Conservation (phyloP, 64 coral and sea anemone species). For the Orbicella faveolata region DNA sequence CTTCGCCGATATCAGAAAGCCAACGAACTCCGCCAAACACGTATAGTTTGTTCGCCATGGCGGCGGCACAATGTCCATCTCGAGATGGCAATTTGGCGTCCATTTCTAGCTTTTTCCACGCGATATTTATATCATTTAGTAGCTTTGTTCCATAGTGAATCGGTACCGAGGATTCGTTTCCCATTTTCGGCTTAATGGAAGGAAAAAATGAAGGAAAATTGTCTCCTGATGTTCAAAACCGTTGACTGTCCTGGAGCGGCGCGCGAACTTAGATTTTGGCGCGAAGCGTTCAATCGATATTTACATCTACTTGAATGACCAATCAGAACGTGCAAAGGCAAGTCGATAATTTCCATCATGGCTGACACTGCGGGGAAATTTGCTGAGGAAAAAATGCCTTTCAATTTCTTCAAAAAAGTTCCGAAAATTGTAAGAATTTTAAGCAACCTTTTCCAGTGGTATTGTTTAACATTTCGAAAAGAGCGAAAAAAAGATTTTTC, state of each 20-base stretch:
- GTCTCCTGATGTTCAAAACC: background rate
- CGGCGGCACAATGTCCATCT: conserved; percentile 78
- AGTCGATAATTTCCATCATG: conserved; percentile 16
- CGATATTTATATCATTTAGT: conserved; percentile 60
- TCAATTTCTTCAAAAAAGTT: conserved; percentile 44
- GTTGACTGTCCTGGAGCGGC: no score
- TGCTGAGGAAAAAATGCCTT: conserved; percentile 8
- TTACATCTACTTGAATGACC: background rate
- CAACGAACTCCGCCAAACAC: conserved; percentile 77
- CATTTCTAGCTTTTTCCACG: conserved; percentile 55
- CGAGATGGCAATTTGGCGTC: conserved; percentile 45
- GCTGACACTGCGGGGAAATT: conserved; percentile 7
- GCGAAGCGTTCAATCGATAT: background rate
- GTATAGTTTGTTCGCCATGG: conserved; percentile 59
- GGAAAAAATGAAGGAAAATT: background rate
- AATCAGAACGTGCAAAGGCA: conserved; percentile 2
- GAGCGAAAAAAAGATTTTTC: background rate
- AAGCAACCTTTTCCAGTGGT: background rate
- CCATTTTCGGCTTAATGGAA: conserved; percentile 45
- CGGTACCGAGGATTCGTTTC: conserved; percentile 66
- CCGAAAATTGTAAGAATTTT: conserved; percentile 45
- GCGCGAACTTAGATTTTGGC: conserved; percentile 26
- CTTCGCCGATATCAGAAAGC: conserved; percentile 56
- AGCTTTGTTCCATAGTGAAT: conserved; percentile 65
- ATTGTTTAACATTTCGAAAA: background rate